These are phyloP conservation scores for Vimba vimba DNA, from an alignment of 2,113 vertebrate species.

Conservation along the genomic window DNA sequence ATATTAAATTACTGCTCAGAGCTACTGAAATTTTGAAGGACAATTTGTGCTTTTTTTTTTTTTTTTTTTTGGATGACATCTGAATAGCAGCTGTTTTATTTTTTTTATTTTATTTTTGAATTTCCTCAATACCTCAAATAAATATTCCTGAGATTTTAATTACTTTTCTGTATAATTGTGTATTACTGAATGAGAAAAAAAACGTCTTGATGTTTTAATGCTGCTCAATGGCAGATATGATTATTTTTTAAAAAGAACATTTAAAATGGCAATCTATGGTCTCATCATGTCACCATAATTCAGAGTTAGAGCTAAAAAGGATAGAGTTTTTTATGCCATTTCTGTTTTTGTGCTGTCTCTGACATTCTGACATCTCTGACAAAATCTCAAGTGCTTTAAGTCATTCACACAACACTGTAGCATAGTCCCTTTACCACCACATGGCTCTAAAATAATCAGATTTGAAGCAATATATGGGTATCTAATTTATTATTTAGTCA, in stretches of 20 bases:
- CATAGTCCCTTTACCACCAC: too few species aligned
- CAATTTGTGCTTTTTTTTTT: neutral
- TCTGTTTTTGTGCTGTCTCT: too few species aligned
- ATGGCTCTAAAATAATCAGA: too few species aligned
- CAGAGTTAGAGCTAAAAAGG: neutral
- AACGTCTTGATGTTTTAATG: neutral
- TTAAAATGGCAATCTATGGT: too few species aligned
- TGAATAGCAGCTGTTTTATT: neutral
- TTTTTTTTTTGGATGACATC: neutral
- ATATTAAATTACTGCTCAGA: neutral
- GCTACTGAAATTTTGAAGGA: neutral
- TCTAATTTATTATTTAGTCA: too few species aligned
- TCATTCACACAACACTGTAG: too few species aligned
- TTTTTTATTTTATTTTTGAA: neutral
- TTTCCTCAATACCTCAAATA: constrained; percentile 5
- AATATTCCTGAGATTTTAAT: neutral
- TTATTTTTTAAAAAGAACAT: neutral
- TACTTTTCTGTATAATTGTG: neutral
- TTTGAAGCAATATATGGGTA: too few species aligned
- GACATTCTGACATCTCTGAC: too few species aligned
- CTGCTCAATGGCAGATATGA: neutral
- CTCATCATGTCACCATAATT: neutral
- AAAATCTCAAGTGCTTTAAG: too few species aligned
- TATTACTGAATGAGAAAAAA: neutral
- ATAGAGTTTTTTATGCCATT: too few species aligned